phyloP scores from a whole-genome alignment of 2,888 invertebrate genomes.

The Lucinisca nassula region DNA sequence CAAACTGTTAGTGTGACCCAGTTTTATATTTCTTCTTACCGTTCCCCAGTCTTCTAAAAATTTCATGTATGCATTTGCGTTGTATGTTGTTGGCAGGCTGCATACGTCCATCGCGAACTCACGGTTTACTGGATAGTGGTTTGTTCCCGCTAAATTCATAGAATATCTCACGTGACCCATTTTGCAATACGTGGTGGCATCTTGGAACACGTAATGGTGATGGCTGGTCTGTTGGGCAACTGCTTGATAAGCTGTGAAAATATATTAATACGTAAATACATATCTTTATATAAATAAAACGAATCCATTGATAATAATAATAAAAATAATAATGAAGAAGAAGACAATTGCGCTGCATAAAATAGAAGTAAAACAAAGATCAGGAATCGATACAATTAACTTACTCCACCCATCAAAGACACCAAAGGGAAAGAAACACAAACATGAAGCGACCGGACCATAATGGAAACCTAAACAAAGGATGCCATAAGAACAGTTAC shows the following conservation, averaged over 20 bases:
- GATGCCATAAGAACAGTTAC: too few relatives aligned
- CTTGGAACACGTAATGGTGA: conserved; percentile 69
- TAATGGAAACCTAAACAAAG: too few relatives aligned
- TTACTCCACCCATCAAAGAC: too few relatives aligned
- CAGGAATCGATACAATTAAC: too few relatives aligned
- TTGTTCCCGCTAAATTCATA: conserved; percentile 51
- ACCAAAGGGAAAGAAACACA: too few relatives aligned
- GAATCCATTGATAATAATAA: background rate
- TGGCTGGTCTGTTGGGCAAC: conserved; percentile 58
- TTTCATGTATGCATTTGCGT: conserved; percentile 58
- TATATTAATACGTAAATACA: background rate
- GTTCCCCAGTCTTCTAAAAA: conserved; percentile 75
- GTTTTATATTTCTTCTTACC: conserved; percentile 56
- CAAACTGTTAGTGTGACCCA: too few relatives aligned
- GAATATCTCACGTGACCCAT: conserved; percentile 70
- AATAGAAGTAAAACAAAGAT: too few relatives aligned
- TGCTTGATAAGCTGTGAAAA: conserved; percentile 55
- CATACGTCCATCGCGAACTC: conserved; percentile 70
- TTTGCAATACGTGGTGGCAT: conserved; percentile 59
- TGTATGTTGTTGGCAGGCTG: conserved; percentile 60
- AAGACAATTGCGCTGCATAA: too few relatives aligned
- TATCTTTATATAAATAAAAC: background rate
- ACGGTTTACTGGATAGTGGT: conserved; percentile 66
- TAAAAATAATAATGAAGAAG: too few relatives aligned
- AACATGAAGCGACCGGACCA: too few relatives aligned